Evolutionary conservation across 1,140 invertebrate species (phyloP).

Genomic region (Coelopa frigida): DNA sequence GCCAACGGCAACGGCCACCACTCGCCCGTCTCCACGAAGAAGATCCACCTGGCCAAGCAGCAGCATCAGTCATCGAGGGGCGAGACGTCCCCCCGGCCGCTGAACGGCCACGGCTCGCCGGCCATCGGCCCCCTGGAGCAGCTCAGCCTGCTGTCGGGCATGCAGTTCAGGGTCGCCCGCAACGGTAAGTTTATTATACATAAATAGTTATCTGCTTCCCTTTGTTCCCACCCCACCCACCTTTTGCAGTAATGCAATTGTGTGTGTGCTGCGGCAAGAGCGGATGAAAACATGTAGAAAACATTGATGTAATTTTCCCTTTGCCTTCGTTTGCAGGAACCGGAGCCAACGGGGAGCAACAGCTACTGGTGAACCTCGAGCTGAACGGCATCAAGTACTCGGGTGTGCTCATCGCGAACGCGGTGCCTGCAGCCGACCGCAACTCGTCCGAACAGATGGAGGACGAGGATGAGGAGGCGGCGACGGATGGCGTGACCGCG

Average conservation of each 20-base stretch:
- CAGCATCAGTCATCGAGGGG: conserved; percentile 18
- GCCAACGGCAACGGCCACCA: conserved; percentile 25
- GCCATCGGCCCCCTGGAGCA: conserved; percentile 27
- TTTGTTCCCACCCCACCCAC: neutral
- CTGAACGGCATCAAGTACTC: conserved; percentile 89
- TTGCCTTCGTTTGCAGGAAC: conserved; percentile 50
- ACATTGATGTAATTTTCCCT: conserved; percentile 5
- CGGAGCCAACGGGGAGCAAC: conserved; percentile 68
- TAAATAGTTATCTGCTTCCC: neutral
- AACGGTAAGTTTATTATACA: conserved; percentile 56
- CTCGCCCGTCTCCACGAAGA: conserved; percentile 37
- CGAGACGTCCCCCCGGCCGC: conserved; percentile 6
- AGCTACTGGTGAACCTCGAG: conserved; percentile 91
- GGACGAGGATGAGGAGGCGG: conserved; percentile 11
- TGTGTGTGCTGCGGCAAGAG: no score
- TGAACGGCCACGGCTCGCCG: neutral
- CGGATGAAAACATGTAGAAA: neutral
- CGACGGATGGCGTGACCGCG: no score
- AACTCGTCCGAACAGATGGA: conserved; percentile 6
- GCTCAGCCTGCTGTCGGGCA: conserved; percentile 48
- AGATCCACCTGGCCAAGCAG: conserved; percentile 27
- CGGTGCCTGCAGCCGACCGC: conserved; percentile 42
- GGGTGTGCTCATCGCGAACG: conserved; percentile 76
- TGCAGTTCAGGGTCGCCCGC: conserved; percentile 84
- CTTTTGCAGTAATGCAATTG: neutral